phyloP scores from a whole-genome alignment of 1,140 invertebrate species.

The Trichonephila inaurata region DNA sequence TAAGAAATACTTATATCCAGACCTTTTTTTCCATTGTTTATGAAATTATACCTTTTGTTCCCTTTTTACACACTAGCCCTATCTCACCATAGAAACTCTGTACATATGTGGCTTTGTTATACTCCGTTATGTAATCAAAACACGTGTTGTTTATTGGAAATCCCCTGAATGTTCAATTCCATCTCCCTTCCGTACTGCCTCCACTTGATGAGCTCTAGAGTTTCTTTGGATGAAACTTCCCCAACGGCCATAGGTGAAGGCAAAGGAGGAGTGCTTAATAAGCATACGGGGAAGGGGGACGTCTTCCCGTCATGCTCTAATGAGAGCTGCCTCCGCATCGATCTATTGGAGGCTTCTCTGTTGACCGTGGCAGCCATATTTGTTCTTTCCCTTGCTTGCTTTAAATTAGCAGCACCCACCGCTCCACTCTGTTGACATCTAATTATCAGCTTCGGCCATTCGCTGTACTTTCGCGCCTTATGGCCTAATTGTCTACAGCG shows the following conservation, averaged over 20 bases:
- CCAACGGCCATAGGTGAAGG: constrained; percentile 15
- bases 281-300: constrained; percentile 23
- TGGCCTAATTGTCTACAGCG: constrained; percentile 73
- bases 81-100: no score
- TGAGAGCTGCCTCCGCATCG: constrained; percentile 67
- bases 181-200: background rate
- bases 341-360: constrained; percentile 64
- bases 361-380: constrained; percentile 76
- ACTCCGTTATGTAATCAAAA: background rate
- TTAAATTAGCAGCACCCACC: constrained; percentile 71
- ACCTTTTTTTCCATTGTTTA: no score
- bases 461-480: constrained; percentile 59
- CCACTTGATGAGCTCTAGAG: constrained; percentile 1
- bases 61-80: no score
- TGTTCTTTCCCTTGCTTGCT: constrained; percentile 73
- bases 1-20: no score
- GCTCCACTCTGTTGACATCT: constrained; percentile 72
- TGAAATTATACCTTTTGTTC: no score
- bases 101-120: background rate
- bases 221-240: constrained; percentile 31
- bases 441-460: constrained; percentile 74
- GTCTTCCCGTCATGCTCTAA: constrained; percentile 70
- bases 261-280: constrained; percentile 17
- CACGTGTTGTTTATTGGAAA: background rate
- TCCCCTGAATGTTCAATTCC: background rate